Evolutionary conservation across 2,888 invertebrate genomes (phyloP).

Genomic region (Mythimna albipuncta): DNA sequence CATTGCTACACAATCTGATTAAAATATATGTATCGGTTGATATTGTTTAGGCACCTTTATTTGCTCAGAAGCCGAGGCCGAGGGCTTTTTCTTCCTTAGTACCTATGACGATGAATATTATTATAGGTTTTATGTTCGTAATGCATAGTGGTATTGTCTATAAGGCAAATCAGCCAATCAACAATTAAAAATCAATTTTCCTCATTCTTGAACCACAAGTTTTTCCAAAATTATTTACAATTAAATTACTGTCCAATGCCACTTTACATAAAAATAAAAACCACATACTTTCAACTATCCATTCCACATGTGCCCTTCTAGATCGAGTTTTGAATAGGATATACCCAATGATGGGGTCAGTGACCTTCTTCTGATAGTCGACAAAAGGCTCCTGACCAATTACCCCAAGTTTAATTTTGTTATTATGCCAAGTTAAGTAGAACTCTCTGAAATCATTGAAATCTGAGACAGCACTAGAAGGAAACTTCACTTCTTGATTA

Average conservation of each 20-base stretch:
- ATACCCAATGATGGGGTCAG: slow-evolving; percentile 63
- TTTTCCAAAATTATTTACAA: neutral
- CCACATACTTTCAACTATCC: slow-evolving; percentile 65
- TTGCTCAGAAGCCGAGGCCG: neutral
- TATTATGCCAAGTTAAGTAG: slow-evolving; percentile 68
- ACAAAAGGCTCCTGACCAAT: slow-evolving; percentile 39
- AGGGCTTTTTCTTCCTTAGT: neutral
- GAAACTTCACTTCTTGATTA: slow-evolving; percentile 19
- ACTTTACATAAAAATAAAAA: neutral
- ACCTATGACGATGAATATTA: no score
- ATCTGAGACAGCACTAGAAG: neutral
- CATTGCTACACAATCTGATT: neutral
- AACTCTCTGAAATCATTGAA: slow-evolving; percentile 52
- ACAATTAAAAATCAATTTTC: neutral
- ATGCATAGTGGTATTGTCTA: neutral
- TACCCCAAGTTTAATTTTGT: slow-evolving; percentile 54
- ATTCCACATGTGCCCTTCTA: slow-evolving; percentile 44
- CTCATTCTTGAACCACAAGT: neutral
- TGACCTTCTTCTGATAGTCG: slow-evolving; percentile 24
- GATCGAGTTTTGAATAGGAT: slow-evolving; percentile 60
- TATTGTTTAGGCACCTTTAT: neutral
- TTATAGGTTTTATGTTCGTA: neutral
- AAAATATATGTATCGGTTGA: neutral
- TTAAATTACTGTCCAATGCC: neutral
- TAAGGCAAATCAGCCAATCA: neutral